Evolutionary conservation across 1,140 invertebrate genomes (phyloP).

Genomic region (Proales similis): DNA sequence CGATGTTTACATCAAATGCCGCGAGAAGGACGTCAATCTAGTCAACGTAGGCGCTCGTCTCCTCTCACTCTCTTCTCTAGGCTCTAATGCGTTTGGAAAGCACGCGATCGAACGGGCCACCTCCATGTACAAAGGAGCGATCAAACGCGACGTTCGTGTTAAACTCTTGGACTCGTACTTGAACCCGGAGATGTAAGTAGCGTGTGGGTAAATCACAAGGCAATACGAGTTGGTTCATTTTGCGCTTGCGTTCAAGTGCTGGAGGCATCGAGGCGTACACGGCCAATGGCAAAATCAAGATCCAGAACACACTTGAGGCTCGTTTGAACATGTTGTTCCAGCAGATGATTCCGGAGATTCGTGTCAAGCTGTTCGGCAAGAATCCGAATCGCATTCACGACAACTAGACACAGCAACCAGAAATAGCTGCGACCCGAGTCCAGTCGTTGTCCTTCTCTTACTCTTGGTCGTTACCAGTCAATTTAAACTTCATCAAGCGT

Average conservation of each 20-base stretch:
- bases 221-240: neutral
- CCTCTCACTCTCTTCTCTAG: too few species aligned
- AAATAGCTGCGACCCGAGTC: too few species aligned
- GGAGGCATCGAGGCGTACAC: conserved; percentile 35
- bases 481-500: too few species aligned
- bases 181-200: conserved; percentile 3
- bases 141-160: conserved; percentile 30
- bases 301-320: conserved; percentile 32
- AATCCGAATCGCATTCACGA: neutral
- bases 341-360: neutral
- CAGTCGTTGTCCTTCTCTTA: too few species aligned
- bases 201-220: neutral
- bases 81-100: too few species aligned
- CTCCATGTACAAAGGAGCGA: neutral
- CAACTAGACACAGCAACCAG: too few species aligned
- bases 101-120: conserved; percentile 24
- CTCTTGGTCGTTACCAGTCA: too few species aligned
- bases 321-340: conserved; percentile 27
- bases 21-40: conserved; percentile 15
- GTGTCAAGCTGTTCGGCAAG: neutral
- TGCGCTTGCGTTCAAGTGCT: conserved; percentile 7
- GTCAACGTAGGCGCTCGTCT: conserved; percentile 8
- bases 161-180: conserved; percentile 2
- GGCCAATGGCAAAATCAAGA: conserved; percentile 26
- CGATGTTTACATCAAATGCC: conserved; percentile 8